Percentiles rank a stretch among this genome's conserved stretches.
phyloP scores from a whole-genome alignment of 2,797 vertebrate genomes.

The Hephaestus fuliginosus region DNA sequence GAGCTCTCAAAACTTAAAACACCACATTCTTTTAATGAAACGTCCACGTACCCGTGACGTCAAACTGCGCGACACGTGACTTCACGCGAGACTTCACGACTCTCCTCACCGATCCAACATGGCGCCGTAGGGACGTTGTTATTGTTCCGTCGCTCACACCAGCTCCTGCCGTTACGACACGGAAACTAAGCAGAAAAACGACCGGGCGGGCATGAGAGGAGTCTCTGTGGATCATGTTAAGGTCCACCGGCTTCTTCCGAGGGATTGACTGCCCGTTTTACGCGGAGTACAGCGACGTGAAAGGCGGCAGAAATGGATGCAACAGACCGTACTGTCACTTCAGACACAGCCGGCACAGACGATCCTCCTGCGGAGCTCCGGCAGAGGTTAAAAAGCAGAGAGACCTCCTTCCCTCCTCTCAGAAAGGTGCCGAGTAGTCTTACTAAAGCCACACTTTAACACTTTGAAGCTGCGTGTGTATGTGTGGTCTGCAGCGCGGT shows the following conservation, averaged over 20 bases:
- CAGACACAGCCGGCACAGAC: conserved; percentile 89
- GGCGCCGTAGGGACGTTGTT: conserved; percentile 83
- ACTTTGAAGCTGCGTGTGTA: not conserved
- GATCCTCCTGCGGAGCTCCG: conserved; percentile 71
- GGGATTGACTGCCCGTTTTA: conserved; percentile 95
- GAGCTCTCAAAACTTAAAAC: too few species aligned
- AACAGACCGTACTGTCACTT: conserved; percentile 97
- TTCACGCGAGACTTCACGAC: conserved; percentile 64
- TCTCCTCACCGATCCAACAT: conserved; percentile 76
- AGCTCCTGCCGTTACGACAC: conserved; percentile 16
- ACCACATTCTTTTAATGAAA: not conserved
- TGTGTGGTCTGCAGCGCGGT: too few species aligned
- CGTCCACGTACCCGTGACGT: conserved; percentile 54
- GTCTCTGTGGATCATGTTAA: conserved; percentile 87
- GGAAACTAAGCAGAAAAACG: conserved; percentile 9
- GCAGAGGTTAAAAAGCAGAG: conserved; percentile 72
- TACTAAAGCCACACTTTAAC: not conserved
- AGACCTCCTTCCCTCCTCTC: conserved; percentile 55
- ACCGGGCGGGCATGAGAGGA: conserved; percentile 78
- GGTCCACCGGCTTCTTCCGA: conserved; percentile 96
- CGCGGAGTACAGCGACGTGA: conserved; percentile 73
- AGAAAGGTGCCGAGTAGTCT: conserved; percentile 76
- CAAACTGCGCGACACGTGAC: conserved; percentile 33
- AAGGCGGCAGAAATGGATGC: conserved; percentile 83
- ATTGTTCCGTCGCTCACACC: conserved; percentile 76